Base-by-base conservation (phyloP, 2,113 vertebrate species). In the Brachionichthys hirsutus region DNA sequence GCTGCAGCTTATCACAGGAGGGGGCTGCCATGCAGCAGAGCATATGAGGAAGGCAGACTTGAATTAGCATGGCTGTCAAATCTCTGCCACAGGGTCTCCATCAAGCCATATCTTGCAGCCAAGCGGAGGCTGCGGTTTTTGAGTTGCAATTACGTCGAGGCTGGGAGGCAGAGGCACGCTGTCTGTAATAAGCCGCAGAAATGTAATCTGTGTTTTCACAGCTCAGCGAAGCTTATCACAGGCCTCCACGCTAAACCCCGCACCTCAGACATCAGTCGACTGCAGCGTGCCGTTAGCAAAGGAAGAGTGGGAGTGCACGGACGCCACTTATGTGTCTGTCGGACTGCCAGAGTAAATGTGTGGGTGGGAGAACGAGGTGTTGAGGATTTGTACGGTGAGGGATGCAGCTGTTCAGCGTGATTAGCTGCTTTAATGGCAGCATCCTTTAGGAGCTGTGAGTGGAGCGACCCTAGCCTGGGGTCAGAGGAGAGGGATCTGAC, bases 171-270 rank as follows among this genome's bases (percentile, higher is more conserved):
- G 67, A 83, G 67, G 60, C 59, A 19, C 36, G 35, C 65, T 58
- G 53, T 76, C 83, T 75, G 73, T 73, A 83, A 85, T 85, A 86
- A 89, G 75, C 86, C 67, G 41, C 76, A 70, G 84, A 89, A 90
- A 89, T 86, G 85, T 91, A 92, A 92, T 90, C 91, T 89, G 81
- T 89, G 83, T 91, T 90, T 90, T 89, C 86, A 89, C 88, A 90
- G 90, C 88, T 89, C 86, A 78, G 73, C 50, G 58, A 10, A 9
- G 89, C 89, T 92, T 91, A 92, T 91, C 87, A 58, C 83, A 67
- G 72, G 69, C 84, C 82, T 78, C 65, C 82, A 83, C 56, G 6
- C 84, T 88, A 80, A 89, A 84, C 74, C 83, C 77, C 0, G 10
- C 22, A 50, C 77, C 83, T 85, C 62, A 84, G 87, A 88, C 84